These are phyloP conservation scores for Dendropsophus ebraccatus DNA, from an alignment of 2,113 vertebrate species.

Conservation along the genomic window DNA sequence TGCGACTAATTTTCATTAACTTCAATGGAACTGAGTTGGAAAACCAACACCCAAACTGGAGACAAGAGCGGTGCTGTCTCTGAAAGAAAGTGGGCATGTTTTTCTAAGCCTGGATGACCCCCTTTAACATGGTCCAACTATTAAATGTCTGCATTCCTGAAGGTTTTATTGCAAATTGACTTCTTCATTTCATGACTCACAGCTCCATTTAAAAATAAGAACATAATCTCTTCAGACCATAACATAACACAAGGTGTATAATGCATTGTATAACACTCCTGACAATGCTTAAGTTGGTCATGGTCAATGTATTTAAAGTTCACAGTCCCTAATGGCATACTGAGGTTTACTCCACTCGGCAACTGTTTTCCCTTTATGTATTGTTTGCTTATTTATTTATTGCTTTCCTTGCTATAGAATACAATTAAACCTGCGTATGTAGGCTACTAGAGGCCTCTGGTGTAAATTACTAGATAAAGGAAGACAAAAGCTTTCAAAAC, in stretches of 20 bases:
- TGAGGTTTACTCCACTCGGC: neutral
- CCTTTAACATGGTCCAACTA: too few relatives aligned
- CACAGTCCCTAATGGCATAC: neutral
- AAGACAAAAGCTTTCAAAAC: constrained; percentile 32
- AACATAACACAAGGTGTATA: neutral
- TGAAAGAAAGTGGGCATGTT: too few relatives aligned
- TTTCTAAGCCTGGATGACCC: too few relatives aligned
- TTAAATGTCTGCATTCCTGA: neutral
- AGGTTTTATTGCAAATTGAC: neutral
- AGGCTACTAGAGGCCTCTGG: constrained; percentile 21
- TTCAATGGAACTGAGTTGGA: too few relatives aligned
- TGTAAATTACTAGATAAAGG: constrained; percentile 43
- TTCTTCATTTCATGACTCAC: neutral
- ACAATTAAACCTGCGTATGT: constrained; percentile 32
- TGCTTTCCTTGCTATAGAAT: constrained; percentile 34
- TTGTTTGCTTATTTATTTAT: constrained; percentile 43
- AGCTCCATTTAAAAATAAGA: neutral
- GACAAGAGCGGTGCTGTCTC: too few relatives aligned
- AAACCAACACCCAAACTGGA: too few relatives aligned
- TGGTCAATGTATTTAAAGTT: constrained; percentile 6
- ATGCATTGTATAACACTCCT: neutral
- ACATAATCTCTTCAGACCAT: neutral
- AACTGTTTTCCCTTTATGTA: constrained; percentile 26
- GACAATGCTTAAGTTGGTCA: neutral
- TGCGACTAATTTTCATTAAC: too few relatives aligned